Evolutionary conservation across 1,140 invertebrate genomes (phyloP), one percentile per base, ranked within the genome.

Genomic region (Belonocnema kinseyi): DNA sequence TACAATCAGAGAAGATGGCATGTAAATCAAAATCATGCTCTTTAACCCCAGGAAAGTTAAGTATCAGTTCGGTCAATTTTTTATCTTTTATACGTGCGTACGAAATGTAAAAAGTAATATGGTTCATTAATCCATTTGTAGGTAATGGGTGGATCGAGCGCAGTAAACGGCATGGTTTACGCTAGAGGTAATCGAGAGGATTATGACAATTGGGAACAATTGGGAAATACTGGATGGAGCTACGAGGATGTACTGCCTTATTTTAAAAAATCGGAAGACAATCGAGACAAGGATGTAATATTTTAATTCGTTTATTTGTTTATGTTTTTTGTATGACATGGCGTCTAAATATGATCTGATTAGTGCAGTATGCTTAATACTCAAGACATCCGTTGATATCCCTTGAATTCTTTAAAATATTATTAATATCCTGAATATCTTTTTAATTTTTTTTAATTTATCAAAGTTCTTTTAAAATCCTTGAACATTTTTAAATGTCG

Each of bases 101-200:
- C 6, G 2, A 11, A 46, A 8, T 8, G 7, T 46, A 1, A 46
- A 46, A 8, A 11, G 2, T 46, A 10, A 46, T 46, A 46, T 46
- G 10, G 4, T 11, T 46, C 0, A 46, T 46, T 46, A 11, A 46
- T 46, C 10, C 4, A 11, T 46, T 10, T 11, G 11, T 8, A 61
- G 58, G 58, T 61, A 0, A 21, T 95, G 86, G 96, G 96, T 10
- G 96, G 96, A 6, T 94, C 94, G 2, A 96, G 95, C 77, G 92
- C 94, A 2, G 92, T 96, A 12, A 97, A 97, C 89, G 95, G 95
- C 12, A 94, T 97, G 93, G 94, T 96, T 14, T 96, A 97, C 85
- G 94, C 96, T 10, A 92, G 96, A 80, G 96, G 96, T 7, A 95
- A 96, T 89, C 93, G 91, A 72, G 76, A 86, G n/a, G 96, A 97